phyloP scores from a whole-genome alignment of 2,797 vertebrate genomes.

The Tachyglossus aculeatus region DNA sequence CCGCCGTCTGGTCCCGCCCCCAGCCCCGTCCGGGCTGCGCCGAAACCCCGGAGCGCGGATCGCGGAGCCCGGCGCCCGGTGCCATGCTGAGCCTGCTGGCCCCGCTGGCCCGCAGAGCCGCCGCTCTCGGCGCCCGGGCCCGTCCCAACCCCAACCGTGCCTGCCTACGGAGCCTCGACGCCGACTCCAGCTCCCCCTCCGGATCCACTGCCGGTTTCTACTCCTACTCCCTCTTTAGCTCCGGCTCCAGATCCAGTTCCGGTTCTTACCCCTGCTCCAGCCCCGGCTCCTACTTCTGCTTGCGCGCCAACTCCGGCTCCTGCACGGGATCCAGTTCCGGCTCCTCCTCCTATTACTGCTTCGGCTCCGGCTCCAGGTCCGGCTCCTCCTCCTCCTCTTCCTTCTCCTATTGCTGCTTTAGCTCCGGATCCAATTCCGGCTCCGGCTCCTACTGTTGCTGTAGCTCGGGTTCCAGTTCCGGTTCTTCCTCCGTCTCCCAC shows the following conservation, averaged over 20 bases:
- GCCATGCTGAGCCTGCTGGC: background rate
- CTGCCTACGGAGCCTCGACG: background rate
- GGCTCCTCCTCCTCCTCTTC: background rate
- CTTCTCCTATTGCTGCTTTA: too few relatives aligned
- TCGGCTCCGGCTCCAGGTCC: background rate
- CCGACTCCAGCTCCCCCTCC: background rate
- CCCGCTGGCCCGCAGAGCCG: background rate
- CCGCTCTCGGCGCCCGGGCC: background rate
- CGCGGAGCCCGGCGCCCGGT: background rate
- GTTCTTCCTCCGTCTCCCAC: too few relatives aligned
- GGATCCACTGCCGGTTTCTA: too few relatives aligned
- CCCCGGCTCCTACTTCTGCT: fast-evolving
- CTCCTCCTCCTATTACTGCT: fast-evolving
- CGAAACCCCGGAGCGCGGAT: background rate
- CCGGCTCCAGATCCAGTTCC: background rate
- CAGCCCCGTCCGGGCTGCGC: too few relatives aligned
- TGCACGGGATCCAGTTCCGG: background rate
- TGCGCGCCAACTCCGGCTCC: too few relatives aligned
- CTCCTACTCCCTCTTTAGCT: too few relatives aligned
- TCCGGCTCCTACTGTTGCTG: too few relatives aligned
- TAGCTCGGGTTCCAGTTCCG: too few relatives aligned
- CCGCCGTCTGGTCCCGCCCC: fast-evolving
- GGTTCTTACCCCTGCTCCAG: too few relatives aligned
- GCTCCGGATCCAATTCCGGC: too few relatives aligned
- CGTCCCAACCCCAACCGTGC: background rate